A percentile compares a stretch with the other conserved stretches of the same genome.
These are phyloP conservation scores for Sacculina carcini DNA, from an alignment of 2,888 invertebrate genomes.

Conservation along the genomic window DNA sequence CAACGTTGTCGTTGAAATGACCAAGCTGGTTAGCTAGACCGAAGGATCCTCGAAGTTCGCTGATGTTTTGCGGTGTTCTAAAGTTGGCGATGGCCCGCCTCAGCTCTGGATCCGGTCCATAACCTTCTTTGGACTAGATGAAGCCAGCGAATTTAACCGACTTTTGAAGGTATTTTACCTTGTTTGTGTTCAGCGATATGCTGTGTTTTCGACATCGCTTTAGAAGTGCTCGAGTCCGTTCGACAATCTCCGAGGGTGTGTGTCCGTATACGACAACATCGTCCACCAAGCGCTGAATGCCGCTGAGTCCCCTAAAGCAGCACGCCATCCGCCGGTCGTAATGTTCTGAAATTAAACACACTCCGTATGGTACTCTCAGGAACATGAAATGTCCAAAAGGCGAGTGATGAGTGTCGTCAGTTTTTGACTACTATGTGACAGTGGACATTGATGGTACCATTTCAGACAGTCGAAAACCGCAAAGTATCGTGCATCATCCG, in stretches of 20 bases:
- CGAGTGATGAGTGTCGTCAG: constrained; percentile 8
- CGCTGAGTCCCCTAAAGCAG: not conserved
- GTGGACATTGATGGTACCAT: constrained; percentile 4
- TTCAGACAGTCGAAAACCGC: constrained; percentile 3
- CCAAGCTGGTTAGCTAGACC: not conserved
- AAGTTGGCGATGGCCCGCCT: not conserved
- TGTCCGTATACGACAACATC: not conserved
- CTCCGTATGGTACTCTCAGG: constrained; percentile 1
- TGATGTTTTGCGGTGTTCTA: not conserved
- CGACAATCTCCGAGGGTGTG: not conserved
- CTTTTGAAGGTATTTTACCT: not conserved
- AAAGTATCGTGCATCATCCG: not conserved
- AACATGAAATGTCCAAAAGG: constrained; percentile 6
- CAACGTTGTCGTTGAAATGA: not conserved
- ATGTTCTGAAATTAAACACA: not conserved
- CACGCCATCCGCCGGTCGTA: not conserved
- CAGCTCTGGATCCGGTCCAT: not conserved
- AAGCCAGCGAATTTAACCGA: not conserved
- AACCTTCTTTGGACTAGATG: not conserved
- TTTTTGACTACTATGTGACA: not conserved
- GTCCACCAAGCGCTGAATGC: not conserved
- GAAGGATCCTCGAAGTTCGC: not conserved
- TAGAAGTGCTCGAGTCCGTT: not conserved
- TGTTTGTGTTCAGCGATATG: not conserved
- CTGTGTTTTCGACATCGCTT: not conserved